A percentile compares a stretch with the other conserved stretches of the same genome.
Conservation (phyloP, 1,140 invertebrate species). For the Zaprionus gabonicus region DNA sequence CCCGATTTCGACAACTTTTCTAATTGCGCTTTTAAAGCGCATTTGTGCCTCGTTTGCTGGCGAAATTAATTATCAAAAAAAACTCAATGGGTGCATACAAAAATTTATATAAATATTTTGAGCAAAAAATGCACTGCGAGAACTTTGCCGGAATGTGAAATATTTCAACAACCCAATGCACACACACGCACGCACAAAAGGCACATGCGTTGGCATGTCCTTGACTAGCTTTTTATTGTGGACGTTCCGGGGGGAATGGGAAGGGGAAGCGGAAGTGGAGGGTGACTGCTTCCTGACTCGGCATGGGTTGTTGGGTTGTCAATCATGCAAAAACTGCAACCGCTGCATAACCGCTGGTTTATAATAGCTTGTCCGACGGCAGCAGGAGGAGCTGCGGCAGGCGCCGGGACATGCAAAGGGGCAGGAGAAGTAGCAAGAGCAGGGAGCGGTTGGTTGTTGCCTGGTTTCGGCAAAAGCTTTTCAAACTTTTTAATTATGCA, state of each 20-base stretch:
- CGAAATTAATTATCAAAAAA: constrained; percentile 69
- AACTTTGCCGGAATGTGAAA: constrained; percentile 49
- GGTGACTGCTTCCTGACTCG: constrained; percentile 34
- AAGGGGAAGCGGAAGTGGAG: neutral
- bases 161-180: constrained; percentile 32
- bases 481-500: constrained; percentile 83
- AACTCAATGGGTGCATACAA: constrained; percentile 46
- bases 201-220: constrained; percentile 69
- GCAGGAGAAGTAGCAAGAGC: neutral
- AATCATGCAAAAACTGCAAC: constrained; percentile 82
- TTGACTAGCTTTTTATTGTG: constrained; percentile 63
- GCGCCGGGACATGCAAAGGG: neutral
- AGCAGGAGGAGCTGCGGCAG: constrained; percentile 14
- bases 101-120: constrained; percentile 54
- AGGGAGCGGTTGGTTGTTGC: constrained; percentile 49
- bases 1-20: constrained; percentile 13
- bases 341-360: constrained; percentile 77
- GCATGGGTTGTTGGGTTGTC: constrained; percentile 73
- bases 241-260: constrained; percentile 1
- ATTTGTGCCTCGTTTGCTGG: constrained; percentile 32
- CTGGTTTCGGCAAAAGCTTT: constrained; percentile 81
- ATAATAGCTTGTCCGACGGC: constrained; percentile 71
- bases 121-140: constrained; percentile 16
- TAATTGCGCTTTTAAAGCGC: constrained; percentile 33
- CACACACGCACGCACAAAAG: constrained; percentile 17